These are phyloP conservation scores for Astreopora myriophthalma DNA, from an alignment of 64 coral and sea anemone genomes.

Conservation along the genomic window DNA sequence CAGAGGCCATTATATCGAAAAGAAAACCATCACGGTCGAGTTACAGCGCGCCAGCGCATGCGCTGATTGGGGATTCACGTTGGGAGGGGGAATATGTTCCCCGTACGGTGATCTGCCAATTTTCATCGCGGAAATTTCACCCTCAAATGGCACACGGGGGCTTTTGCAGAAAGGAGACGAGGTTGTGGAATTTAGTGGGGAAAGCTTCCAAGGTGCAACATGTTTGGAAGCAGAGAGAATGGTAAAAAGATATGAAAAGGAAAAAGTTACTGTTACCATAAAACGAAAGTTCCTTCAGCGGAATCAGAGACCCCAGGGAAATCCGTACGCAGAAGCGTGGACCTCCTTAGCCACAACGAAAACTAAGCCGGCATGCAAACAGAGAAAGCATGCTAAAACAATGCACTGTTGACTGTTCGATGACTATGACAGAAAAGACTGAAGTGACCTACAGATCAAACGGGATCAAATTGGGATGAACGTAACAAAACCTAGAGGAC, in stretches of 20 bases:
- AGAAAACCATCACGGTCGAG: constrained; percentile 46
- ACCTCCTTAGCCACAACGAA: not conserved
- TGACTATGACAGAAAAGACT: too few species aligned
- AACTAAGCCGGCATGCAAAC: not conserved
- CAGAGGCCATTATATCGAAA: constrained; percentile 61
- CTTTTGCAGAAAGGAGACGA: constrained; percentile 74
- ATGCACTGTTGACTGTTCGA: not conserved
- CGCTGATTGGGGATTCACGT: constrained; percentile 43
- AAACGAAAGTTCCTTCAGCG: constrained; percentile 71
- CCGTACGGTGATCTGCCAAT: constrained; percentile 83
- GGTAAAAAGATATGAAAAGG: constrained; percentile 19
- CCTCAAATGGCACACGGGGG: not conserved
- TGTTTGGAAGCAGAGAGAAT: constrained; percentile 74
- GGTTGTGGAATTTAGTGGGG: constrained; percentile 66
- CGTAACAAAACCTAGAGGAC: too few species aligned
- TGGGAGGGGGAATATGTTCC: constrained; percentile 75
- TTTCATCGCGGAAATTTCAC: constrained; percentile 50
- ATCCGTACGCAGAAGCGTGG: constrained; percentile 71
- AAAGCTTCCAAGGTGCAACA: constrained; percentile 55
- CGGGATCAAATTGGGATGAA: too few species aligned
- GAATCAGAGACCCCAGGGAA: not conserved
- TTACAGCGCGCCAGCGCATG: constrained; percentile 12
- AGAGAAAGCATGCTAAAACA: not conserved
- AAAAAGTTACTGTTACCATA: constrained; percentile 47
- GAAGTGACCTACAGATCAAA: not conserved